phyloP scores from a whole-genome alignment of 2,113 vertebrate genomes.

The Petrocephalus microphthalmus region DNA sequence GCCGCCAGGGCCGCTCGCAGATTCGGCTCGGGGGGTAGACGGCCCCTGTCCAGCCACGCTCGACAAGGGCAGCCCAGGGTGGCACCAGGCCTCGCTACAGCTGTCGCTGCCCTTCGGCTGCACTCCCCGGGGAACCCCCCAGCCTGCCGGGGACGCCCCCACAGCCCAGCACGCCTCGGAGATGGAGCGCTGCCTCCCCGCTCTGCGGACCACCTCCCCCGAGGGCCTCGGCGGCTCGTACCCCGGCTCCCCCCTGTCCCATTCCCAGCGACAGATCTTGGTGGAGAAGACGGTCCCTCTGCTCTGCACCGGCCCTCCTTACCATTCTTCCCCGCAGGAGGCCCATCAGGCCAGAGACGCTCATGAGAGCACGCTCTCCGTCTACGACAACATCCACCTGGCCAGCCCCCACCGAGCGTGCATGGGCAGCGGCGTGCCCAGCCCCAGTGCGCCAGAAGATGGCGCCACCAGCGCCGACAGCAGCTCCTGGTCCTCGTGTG shows the following conservation, averaged over 20 bases:
- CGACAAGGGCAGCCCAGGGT: conserved; percentile 25
- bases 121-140: background rate
- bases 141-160: conserved; percentile 23
- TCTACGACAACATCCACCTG: conserved; percentile 44
- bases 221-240: conserved; percentile 46
- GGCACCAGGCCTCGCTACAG: conserved; percentile 26
- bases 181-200: conserved; percentile 51
- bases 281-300: conserved; percentile 47
- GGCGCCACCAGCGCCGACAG: conserved; percentile 30
- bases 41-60: conserved; percentile 29
- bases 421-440: conserved; percentile 22
- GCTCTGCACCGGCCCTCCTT: conserved; percentile 31
- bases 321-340: conserved; percentile 11
- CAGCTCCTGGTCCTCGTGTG: conserved; percentile 50
- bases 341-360: conserved; percentile 36
- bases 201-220: conserved; percentile 41
- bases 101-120: conserved; percentile 1
- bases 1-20: conserved; percentile 34
- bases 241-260: conserved; percentile 23
- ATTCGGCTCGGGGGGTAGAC: conserved; percentile 33
- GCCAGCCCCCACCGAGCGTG: background rate
- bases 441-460: conserved; percentile 20
- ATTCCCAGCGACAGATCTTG: conserved; percentile 22
- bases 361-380: conserved; percentile 51
- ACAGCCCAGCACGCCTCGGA: conserved; percentile 19